Percentiles rank a stretch among this genome's conserved stretches.
Conservation (phyloP, 1,140 invertebrate genomes). For the Solen grandis region DNA sequence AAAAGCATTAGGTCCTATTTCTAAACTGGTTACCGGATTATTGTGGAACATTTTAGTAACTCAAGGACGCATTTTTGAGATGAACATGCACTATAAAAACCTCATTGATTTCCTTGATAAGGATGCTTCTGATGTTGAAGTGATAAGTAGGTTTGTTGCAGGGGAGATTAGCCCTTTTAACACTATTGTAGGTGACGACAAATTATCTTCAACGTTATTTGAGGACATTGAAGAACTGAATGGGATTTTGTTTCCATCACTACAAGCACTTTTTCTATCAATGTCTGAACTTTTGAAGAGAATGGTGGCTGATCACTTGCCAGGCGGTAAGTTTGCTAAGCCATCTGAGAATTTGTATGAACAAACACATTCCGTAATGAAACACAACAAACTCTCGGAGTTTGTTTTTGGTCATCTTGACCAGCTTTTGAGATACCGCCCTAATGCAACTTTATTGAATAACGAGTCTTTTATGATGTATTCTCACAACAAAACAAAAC, state of each 20-base stretch:
- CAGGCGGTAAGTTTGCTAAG: slow-evolving; percentile 7
- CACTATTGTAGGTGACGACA: neutral
- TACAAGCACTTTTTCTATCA: neutral
- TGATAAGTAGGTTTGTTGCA: slow-evolving; percentile 4
- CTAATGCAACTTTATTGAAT: slow-evolving; percentile 21
- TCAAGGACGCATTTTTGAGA: slow-evolving; percentile 44
- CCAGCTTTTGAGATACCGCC: slow-evolving; percentile 15
- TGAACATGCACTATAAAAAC: slow-evolving; percentile 9
- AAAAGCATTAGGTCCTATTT: slow-evolving; percentile 54
- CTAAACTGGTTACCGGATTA: slow-evolving; percentile 42
- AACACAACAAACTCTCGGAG: slow-evolving; percentile 48
- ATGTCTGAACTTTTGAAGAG: neutral
- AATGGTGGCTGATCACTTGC: slow-evolving; percentile 7
- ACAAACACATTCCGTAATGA: slow-evolving; percentile 1
- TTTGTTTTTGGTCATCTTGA: slow-evolving; percentile 42
- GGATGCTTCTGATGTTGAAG: neutral
- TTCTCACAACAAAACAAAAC: slow-evolving; percentile 36
- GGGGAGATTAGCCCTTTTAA: slow-evolving; percentile 5
- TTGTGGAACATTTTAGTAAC: slow-evolving; percentile 51
- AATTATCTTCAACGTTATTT: neutral
- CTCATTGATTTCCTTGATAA: slow-evolving; percentile 20
- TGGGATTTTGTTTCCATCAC: neutral
- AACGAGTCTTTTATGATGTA: slow-evolving; percentile 36
- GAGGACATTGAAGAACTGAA: slow-evolving; percentile 17
- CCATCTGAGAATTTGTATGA: slow-evolving; percentile 32